Evolutionary conservation across 2,797 vertebrate genomes (phyloP).

Genomic region (Mormyrus proboscirostris): DNA sequence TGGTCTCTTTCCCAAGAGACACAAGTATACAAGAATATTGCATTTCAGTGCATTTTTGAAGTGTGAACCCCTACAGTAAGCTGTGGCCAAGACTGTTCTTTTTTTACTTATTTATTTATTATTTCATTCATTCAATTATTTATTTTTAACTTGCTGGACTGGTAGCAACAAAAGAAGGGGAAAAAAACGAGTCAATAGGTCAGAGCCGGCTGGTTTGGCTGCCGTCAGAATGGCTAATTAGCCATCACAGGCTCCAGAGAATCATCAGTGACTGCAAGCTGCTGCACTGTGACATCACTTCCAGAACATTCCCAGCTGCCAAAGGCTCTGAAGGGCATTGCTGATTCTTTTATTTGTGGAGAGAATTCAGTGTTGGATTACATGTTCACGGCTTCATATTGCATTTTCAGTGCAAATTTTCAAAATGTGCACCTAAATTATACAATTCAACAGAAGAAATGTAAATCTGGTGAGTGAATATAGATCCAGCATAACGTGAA

Average conservation of each 20-base stretch:
- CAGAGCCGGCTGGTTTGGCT: background rate
- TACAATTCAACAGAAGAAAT: background rate
- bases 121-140: background rate
- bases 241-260: background rate
- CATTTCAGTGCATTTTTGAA: background rate
- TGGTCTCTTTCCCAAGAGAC: background rate
- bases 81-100: background rate
- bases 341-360: background rate
- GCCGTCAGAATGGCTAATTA: constrained; percentile 4
- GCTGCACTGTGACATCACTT: constrained; percentile 2
- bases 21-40: background rate
- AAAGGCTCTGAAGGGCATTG: background rate
- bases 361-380: constrained; percentile 1
- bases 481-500: background rate
- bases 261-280: background rate
- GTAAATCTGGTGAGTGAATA: background rate
- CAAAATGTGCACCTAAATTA: background rate
- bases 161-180: background rate
- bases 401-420: background rate
- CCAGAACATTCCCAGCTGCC: background rate
- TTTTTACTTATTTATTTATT: background rate
- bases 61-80: background rate
- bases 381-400: background rate
- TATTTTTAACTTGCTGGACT: constrained; percentile 1
- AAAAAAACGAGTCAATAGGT: background rate